phyloP scores from a whole-genome alignment of 2,797 vertebrate species.

The Eulemur coronatus region DNA sequence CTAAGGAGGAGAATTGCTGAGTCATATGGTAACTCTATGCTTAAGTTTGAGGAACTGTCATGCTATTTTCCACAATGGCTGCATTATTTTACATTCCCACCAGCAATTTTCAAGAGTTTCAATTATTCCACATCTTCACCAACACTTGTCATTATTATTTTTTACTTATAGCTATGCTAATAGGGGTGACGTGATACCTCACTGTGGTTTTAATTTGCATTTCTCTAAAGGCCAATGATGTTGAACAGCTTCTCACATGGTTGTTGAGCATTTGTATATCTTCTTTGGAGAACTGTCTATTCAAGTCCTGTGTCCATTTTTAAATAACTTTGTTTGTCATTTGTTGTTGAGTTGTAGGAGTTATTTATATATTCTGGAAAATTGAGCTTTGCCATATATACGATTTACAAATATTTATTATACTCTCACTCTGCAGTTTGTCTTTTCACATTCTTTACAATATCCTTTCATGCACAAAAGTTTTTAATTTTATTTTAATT shows the following conservation, averaged over 20 bases:
- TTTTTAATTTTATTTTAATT: not conserved
- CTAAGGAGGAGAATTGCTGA: not conserved
- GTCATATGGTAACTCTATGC: not conserved
- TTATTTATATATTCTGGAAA: not conserved
- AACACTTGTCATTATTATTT: not conserved
- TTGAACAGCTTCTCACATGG: not conserved
- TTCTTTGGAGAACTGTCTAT: not conserved
- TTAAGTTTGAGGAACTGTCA: not conserved
- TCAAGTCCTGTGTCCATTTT: not conserved
- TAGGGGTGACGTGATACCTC: not conserved
- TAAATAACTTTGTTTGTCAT: not conserved
- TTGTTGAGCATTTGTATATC: not conserved
- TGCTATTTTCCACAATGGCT: not conserved
- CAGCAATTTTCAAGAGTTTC: not conserved
- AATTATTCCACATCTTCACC: not conserved
- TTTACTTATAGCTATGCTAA: not conserved
- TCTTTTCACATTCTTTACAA: not conserved
- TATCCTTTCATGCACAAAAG: not conserved
- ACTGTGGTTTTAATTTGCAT: not conserved
- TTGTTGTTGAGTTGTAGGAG: not conserved
- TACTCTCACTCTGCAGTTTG: not conserved
- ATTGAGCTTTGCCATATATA: not conserved
- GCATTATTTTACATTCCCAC: not conserved
- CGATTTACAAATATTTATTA: not conserved
- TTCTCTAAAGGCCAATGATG: not conserved